These are phyloP conservation scores for Gobiocypris rarus DNA, from an alignment of 2,113 vertebrate genomes.

Conservation along the genomic window DNA sequence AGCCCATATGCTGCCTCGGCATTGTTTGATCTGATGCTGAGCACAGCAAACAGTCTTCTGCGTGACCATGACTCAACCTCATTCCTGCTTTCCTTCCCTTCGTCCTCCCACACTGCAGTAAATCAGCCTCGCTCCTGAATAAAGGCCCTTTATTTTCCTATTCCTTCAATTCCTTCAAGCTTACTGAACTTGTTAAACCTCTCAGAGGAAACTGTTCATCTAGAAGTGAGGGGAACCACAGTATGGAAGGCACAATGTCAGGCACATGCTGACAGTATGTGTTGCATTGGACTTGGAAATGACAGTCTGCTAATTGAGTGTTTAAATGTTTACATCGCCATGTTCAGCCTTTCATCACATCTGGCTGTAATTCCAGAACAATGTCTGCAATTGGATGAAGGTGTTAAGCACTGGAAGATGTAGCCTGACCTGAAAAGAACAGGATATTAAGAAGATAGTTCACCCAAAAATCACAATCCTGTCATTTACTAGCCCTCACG, in stretches of 20 bases:
- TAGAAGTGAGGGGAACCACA: neutral
- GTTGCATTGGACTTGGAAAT: neutral
- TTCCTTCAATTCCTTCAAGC: constrained; percentile 20
- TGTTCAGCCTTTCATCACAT: neutral
- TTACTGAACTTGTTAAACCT: constrained; percentile 25
- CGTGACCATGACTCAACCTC: constrained; percentile 52
- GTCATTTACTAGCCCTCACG: neutral
- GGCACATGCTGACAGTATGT: constrained; percentile 9
- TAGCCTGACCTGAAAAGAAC: constrained; percentile 19
- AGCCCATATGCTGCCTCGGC: constrained; percentile 57
- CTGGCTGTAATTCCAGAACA: constrained; percentile 22
- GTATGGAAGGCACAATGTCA: neutral
- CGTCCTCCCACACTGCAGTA: constrained; percentile 38
- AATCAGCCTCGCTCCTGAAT: constrained; percentile 17
- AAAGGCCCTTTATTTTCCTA: constrained; percentile 33
- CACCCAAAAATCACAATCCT: neutral
- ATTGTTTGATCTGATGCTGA: constrained; percentile 55
- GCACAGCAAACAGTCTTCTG: constrained; percentile 49
- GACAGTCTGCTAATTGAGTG: neutral
- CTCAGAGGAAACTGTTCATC: neutral
- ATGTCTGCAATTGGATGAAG: constrained; percentile 48
- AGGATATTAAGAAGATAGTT: neutral
- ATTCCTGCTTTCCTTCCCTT: constrained; percentile 30
- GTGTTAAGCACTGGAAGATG: constrained; percentile 45
- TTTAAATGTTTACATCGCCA: constrained; percentile 10